Evolutionary conservation across 2,888 invertebrate genomes (phyloP).

Genomic region (Chrysolina haemoptera): DNA sequence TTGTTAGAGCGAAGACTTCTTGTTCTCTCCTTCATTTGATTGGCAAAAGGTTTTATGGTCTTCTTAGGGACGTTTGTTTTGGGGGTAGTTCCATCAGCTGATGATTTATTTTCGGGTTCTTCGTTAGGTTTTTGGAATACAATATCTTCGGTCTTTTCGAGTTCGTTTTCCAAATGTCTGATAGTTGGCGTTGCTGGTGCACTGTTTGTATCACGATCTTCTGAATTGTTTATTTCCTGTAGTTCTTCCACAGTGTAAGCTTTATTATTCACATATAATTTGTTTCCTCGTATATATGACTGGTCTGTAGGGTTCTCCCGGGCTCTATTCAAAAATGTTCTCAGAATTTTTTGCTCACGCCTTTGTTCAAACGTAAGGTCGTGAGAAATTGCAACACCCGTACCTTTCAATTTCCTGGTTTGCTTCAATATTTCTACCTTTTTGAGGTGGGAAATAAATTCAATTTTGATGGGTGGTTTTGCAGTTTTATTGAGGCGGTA

Average conservation of each 20-base stretch:
- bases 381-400: not conserved
- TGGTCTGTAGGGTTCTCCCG: not conserved
- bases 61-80: not conserved
- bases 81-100: not conserved
- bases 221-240: not conserved
- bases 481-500: too few species aligned
- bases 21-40: not conserved
- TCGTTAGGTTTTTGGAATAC: not conserved
- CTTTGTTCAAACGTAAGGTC: not conserved
- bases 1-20: not conserved
- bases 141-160: not conserved
- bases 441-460: too few species aligned
- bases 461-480: too few species aligned
- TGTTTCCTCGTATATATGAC: not conserved
- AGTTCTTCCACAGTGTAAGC: not conserved
- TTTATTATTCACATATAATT: not conserved
- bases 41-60: not conserved
- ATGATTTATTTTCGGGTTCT: not conserved
- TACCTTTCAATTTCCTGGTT: not conserved
- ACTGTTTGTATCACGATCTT: not conserved
- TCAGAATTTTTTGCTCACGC: not conserved
- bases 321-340: not conserved
- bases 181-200: not conserved
- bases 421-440: not conserved
- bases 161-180: not conserved